phyloP scores from a whole-genome alignment of 1,140 invertebrate genomes.

The Cotesia glomerata region DNA sequence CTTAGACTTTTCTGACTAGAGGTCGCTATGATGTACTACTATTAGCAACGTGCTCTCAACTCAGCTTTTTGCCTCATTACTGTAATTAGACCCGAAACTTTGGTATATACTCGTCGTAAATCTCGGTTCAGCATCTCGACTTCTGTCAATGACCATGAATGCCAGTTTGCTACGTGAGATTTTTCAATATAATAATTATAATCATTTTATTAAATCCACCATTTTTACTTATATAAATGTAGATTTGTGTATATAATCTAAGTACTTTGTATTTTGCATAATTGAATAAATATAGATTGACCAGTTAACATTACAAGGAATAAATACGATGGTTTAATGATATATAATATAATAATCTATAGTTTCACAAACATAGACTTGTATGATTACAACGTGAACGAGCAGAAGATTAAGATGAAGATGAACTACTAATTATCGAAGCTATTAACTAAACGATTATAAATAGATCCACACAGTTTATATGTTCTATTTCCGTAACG shows the following conservation, averaged over 20 bases:
- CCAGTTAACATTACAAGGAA: too few relatives aligned
- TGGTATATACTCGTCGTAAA: conserved; percentile 5
- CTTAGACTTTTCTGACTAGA: conserved; percentile 13
- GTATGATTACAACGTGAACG: too few relatives aligned
- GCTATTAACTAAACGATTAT: background rate
- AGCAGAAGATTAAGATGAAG: background rate
- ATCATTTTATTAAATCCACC: too few relatives aligned
- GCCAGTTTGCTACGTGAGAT: background rate
- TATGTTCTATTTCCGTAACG: background rate
- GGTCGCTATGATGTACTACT: background rate
- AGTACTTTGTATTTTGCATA: too few relatives aligned
- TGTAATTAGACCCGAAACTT: conserved; percentile 36
- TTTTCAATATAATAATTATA: background rate
- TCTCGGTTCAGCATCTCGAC: conserved; percentile 30
- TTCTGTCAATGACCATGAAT: background rate
- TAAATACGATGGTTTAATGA: too few relatives aligned
- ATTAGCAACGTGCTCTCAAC: conserved; percentile 1
- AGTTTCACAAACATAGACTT: too few relatives aligned
- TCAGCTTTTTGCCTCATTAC: conserved; percentile 28
- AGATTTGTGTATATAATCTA: too few relatives aligned
- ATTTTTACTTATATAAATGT: too few relatives aligned
- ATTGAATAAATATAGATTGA: too few relatives aligned
- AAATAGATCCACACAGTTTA: background rate
- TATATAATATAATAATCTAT: too few relatives aligned
- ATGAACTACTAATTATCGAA: background rate